These are phyloP conservation scores for Channa striata DNA, from an alignment of 2,797 vertebrate species.

Conservation along the genomic window DNA sequence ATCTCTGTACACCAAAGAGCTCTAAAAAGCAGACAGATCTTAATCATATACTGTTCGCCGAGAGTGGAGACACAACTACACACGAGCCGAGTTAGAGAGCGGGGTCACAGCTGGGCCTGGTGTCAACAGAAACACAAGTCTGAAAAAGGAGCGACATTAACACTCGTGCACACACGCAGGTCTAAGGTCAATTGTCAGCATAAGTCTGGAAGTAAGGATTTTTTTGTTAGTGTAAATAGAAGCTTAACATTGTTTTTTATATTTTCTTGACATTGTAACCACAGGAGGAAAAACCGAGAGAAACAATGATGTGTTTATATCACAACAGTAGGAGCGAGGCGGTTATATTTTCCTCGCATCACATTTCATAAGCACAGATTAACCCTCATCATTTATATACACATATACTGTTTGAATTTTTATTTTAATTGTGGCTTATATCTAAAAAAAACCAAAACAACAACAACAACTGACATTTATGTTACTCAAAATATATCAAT, in stretches of 20 bases:
- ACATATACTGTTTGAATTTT: background rate
- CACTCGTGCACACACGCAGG: constrained; percentile 17
- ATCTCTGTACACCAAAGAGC: constrained; percentile 78
- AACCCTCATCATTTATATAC: background rate
- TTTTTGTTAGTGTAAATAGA: constrained; percentile 16
- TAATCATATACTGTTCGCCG: constrained; percentile 77
- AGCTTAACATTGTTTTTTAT: background rate
- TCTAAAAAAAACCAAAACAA: background rate
- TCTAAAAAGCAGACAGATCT: constrained; percentile 74
- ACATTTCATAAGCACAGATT: constrained; percentile 8
- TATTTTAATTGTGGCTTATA: background rate
- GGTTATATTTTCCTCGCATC: background rate
- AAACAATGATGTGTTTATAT: background rate
- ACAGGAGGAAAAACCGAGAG: background rate
- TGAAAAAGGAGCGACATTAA: constrained; percentile 51
- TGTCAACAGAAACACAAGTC: constrained; percentile 58
- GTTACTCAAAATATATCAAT: constrained; percentile 6
- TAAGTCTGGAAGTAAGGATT: constrained; percentile 35
- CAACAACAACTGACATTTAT: background rate
- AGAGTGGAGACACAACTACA: constrained; percentile 61
- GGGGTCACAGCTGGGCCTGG: constrained; percentile 62
- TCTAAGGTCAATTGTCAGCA: constrained; percentile 25
- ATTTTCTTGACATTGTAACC: constrained; percentile 3
- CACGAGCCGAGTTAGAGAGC: constrained; percentile 54
- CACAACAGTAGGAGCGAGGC: background rate